phyloP scores from a whole-genome alignment of 30 jellyfish, hydroid and myxozoan genomes.

The Hydractinia symbiolongicarpus region DNA sequence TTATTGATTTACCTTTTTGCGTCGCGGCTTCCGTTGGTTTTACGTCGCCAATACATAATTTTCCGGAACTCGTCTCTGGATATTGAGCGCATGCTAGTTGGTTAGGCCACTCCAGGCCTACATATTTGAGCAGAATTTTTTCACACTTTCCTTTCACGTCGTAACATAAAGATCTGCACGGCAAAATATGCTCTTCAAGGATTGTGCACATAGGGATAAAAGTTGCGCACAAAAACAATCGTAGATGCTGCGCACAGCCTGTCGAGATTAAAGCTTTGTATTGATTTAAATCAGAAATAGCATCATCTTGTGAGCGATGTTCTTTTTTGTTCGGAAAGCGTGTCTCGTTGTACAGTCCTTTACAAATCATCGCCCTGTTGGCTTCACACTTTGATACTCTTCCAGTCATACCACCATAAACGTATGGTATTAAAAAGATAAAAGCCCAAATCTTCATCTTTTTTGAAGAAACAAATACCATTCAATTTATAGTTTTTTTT shows the following conservation, averaged over 20 bases:
- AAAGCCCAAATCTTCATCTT: no score
- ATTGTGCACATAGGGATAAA: constrained; percentile 35
- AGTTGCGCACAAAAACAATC: constrained; percentile 15
- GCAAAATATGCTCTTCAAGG: constrained; percentile 19
- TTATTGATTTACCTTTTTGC: neutral
- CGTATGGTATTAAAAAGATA: no score
- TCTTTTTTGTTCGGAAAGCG: constrained; percentile 11
- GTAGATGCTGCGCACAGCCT: constrained; percentile 15
- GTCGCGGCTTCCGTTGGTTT: constrained; percentile 1
- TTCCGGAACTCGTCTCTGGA: constrained; percentile 7
- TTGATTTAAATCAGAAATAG: constrained; percentile 14
- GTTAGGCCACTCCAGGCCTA: constrained; percentile 25
- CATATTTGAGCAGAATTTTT: constrained; percentile 1
- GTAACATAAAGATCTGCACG: constrained; percentile 29
- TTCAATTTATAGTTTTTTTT: no score
- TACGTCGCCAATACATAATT: constrained; percentile 17
- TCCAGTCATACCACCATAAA: neutral
- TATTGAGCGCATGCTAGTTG: constrained; percentile 21
- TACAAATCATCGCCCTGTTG: neutral
- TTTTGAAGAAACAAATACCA: no score
- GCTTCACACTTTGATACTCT: constrained; percentile 6
- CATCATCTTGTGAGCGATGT: constrained; percentile 19
- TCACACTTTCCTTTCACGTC: constrained; percentile 27
- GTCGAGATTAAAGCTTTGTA: constrained; percentile 7
- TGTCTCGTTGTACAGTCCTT: constrained; percentile 13